These are phyloP conservation scores for Eristalis pertinax DNA, from an alignment of 2,888 invertebrate genomes.

Conservation along the genomic window DNA sequence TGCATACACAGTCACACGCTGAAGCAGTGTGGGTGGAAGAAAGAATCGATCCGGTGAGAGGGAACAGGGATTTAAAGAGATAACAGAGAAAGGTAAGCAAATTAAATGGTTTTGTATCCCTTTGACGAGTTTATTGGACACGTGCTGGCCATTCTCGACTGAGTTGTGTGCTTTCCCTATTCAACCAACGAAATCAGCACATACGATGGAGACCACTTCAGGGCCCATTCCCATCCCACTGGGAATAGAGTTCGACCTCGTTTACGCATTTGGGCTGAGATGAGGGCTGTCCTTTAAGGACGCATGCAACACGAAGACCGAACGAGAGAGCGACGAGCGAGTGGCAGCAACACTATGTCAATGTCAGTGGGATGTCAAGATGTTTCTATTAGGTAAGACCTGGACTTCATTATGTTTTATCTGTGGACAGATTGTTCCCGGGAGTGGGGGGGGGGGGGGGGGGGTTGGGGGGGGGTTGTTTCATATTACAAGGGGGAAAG, in stretches of 20 bases:
- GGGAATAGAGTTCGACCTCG: neutral
- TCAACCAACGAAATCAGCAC: neutral
- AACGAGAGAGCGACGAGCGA: neutral
- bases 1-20: neutral
- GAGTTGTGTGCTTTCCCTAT: neutral
- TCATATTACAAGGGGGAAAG: neutral
- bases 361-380: constrained; percentile 18
- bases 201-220: neutral
- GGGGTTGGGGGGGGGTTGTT: neutral
- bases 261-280: neutral
- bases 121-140: constrained; percentile 23
- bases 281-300: neutral
- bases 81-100: constrained; percentile 29
- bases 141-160: constrained; percentile 23
- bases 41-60: neutral
- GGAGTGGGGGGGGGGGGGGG: neutral
- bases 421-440: neutral
- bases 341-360: neutral
- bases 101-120: constrained; percentile 27
- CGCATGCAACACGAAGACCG: neutral
- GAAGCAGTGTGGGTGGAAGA: neutral
- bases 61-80: neutral
- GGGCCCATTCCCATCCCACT: neutral
- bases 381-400: constrained; percentile 17
- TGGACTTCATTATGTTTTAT: neutral